phyloP scores from a whole-genome alignment of 1,140 invertebrate genomes.

The Brachionus asplanchnoidis region DNA sequence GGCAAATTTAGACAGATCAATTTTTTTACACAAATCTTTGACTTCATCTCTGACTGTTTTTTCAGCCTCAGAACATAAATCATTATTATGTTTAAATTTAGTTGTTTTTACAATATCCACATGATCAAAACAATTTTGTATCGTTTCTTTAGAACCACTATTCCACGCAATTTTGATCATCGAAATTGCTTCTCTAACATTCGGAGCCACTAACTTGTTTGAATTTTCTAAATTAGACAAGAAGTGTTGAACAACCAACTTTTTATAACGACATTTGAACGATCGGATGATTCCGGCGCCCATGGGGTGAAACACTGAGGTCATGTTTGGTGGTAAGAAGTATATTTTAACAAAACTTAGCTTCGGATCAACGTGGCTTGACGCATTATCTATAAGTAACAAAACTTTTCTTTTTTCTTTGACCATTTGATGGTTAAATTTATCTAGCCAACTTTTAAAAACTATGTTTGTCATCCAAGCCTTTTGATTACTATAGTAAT shows the following conservation, averaged over 20 bases:
- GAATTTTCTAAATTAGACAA: neutral
- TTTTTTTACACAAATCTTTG: neutral
- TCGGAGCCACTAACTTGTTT: neutral
- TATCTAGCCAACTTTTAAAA: too few relatives aligned
- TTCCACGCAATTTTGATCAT: neutral
- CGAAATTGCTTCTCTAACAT: neutral
- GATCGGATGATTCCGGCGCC: slow-evolving; percentile 56
- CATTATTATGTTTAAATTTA: neutral
- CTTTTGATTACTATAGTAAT: too few relatives aligned
- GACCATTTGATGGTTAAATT: neutral
- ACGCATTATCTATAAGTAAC: neutral
- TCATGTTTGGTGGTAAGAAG: slow-evolving; percentile 57
- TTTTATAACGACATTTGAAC: slow-evolving; percentile 43
- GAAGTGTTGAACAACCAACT: slow-evolving; percentile 41
- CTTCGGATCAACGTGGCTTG: neutral
- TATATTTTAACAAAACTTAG: slow-evolving; percentile 51
- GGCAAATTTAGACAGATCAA: neutral
- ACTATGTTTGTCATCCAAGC: too few relatives aligned
- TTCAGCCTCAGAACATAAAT: neutral
- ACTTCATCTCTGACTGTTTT: neutral
- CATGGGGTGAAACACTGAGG: slow-evolving; percentile 56
- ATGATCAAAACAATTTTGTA: neutral
- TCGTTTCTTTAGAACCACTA: neutral
- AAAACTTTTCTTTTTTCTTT: neutral
- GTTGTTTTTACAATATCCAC: neutral